A percentile compares a stretch with the other conserved stretches of the same genome.
Conservation (phyloP, 30 jellyfish, hydroid and myxozoan species). For the Hydractinia symbiolongicarpus region DNA sequence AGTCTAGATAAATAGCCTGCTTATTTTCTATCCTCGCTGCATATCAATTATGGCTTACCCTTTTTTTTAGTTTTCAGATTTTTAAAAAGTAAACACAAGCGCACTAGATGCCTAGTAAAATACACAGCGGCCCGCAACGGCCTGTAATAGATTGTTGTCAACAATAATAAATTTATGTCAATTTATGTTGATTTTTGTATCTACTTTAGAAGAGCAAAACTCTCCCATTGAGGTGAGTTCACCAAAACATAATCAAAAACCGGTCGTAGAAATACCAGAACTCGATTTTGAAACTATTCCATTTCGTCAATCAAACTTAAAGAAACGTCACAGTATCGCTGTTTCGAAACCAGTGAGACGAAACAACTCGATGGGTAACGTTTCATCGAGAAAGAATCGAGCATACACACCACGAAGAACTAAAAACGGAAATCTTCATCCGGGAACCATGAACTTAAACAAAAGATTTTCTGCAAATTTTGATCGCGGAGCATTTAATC, state of each 20-base stretch:
- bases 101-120: too few relatives aligned
- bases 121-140: too few relatives aligned
- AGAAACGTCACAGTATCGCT: conserved; percentile 28
- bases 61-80: too few relatives aligned
- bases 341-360: conserved; percentile 20
- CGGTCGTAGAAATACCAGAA: conserved; percentile 4
- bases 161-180: too few relatives aligned
- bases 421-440: not conserved
- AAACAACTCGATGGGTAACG: not conserved
- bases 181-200: too few relatives aligned
- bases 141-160: too few relatives aligned
- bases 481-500: not conserved
- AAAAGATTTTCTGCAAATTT: not conserved
- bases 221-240: conserved; percentile 29
- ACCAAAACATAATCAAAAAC: not conserved
- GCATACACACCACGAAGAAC: not conserved
- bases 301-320: not conserved
- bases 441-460: not conserved
- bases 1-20: too few relatives aligned
- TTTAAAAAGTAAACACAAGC: too few relatives aligned
- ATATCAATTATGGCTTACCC: too few relatives aligned
- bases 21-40: too few relatives aligned
- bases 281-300: conserved; percentile 21
- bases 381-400: not conserved
- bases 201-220: not conserved